Base-by-base conservation (phyloP, 2,113 vertebrate genomes). In the Acinonyx jubatus region DNA sequence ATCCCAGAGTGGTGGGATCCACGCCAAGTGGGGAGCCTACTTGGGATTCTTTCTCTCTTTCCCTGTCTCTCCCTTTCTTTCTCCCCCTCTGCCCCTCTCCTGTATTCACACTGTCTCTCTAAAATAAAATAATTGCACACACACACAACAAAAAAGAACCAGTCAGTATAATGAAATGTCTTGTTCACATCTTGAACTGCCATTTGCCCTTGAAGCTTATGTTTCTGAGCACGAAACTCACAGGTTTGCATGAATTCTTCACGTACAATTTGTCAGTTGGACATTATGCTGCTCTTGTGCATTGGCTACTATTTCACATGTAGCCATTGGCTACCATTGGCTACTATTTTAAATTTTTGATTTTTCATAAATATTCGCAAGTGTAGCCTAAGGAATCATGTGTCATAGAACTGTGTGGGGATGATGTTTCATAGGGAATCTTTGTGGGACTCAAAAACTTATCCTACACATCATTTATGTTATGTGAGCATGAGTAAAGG, bases 351-450 rank as follows among this genome's bases (percentile, higher is more conserved):
- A 76, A 29, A 36, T 21, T 52, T 81, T 45, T n/a, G 2, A 23
- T 80, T 63, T 80, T 86, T 86, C 25, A 0, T 29, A 31, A 36
- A 16, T 45, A n/a, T 33, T 86, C 31, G 6, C n/a, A 48, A 18
- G 3, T 0, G 2, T 27, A 76, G 76, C 25, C 0, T 23, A 10
- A 27, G 19, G 50, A 57, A 48, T 38, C 15, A 0, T 11, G 61
- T 63, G 48, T 82, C 12, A 25, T 4, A 13, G 23, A 23, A 4
- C 57, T 93, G 8, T 45, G 65, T 45, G 68, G 85, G 31, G 84
- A 7, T 63, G 23, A 0, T 78, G 41, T 23, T 69, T 48, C 81
- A 36, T 29, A 10, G 3, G 33, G 57, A 48, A 52, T 25, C 25
- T 91, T 55, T 87, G 3, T n/a, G 27, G 23, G 31, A 36, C 38